Evolutionary conservation across 1,140 invertebrate genomes (phyloP).

Genomic region (Bombus affinis): DNA sequence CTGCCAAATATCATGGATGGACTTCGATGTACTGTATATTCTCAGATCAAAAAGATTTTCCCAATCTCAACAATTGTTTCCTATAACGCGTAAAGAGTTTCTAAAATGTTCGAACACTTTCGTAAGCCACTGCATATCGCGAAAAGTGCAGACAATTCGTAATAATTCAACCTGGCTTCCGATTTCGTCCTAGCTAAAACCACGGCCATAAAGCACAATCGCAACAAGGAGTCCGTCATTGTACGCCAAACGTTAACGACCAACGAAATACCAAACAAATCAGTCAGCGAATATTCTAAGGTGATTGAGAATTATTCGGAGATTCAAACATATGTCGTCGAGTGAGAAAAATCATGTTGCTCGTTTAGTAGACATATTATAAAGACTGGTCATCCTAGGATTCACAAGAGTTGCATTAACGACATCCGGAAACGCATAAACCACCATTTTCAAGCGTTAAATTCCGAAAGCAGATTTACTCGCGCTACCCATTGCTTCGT

Average conservation of each 20-base stretch:
- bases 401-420: slow-evolving; percentile 10
- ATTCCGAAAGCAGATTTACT: slow-evolving; percentile 12
- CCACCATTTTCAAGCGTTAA: not conserved
- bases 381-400: not conserved
- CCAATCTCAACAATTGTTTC: too few species aligned
- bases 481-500: not conserved
- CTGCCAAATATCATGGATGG: too few species aligned
- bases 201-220: not conserved
- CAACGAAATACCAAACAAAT: not conserved
- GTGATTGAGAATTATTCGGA: slow-evolving; percentile 32
- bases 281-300: not conserved
- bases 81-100: too few species aligned
- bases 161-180: not conserved
- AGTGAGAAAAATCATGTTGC: not conserved
- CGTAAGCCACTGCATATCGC: too few species aligned
- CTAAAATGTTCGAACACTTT: too few species aligned
- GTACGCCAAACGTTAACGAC: not conserved
- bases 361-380: not conserved
- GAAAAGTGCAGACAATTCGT: too few species aligned
- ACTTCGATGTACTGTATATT: too few species aligned
- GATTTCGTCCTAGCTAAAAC: not conserved
- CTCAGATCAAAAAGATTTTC: too few species aligned
- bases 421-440: slow-evolving; percentile 17
- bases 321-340: not conserved
- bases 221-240: not conserved